These are phyloP conservation scores for Morelia viridis DNA, from an alignment of 2,797 vertebrate genomes.

Conservation along the genomic window DNA sequence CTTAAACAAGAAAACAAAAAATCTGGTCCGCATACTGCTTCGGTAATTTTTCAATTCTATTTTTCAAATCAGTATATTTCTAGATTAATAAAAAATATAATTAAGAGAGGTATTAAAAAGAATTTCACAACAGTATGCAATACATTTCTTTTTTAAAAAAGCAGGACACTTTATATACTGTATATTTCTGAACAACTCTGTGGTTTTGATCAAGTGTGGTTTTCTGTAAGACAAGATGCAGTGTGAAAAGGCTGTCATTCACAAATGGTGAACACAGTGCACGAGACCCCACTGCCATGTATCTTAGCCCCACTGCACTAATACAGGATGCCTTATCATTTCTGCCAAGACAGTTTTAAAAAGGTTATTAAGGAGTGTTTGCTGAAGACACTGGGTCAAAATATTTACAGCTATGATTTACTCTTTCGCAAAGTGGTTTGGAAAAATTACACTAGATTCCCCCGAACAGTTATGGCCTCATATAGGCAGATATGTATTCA, in stretches of 20 bases:
- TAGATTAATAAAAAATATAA: constrained; percentile 18
- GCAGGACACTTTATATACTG: constrained; percentile 28
- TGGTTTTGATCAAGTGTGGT: constrained; percentile 20
- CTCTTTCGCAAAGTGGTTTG: background rate
- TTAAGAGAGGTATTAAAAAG: constrained; percentile 6
- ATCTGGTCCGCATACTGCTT: constrained; percentile 1
- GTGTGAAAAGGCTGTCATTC: constrained; percentile 42
- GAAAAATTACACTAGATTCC: background rate
- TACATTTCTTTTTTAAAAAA: background rate
- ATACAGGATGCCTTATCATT: background rate
- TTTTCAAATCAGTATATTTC: constrained; percentile 11
- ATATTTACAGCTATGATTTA: constrained; percentile 23
- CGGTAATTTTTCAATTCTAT: constrained; percentile 8
- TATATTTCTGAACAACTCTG: constrained; percentile 20
- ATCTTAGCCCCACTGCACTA: background rate
- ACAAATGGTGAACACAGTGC: background rate
- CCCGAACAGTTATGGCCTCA: background rate
- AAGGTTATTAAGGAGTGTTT: background rate
- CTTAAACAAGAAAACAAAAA: constrained; percentile 49
- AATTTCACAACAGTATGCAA: constrained; percentile 28
- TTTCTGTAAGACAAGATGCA: constrained; percentile 35
- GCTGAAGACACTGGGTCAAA: constrained; percentile 15
- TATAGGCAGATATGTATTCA: background rate
- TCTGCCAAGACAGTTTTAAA: background rate
- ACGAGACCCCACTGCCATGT: background rate